A percentile compares a stretch with the other conserved stretches of the same genome.
These are phyloP conservation scores for Nannospalax galili DNA, from an alignment of 2,113 vertebrate species.

Conservation along the genomic window DNA sequence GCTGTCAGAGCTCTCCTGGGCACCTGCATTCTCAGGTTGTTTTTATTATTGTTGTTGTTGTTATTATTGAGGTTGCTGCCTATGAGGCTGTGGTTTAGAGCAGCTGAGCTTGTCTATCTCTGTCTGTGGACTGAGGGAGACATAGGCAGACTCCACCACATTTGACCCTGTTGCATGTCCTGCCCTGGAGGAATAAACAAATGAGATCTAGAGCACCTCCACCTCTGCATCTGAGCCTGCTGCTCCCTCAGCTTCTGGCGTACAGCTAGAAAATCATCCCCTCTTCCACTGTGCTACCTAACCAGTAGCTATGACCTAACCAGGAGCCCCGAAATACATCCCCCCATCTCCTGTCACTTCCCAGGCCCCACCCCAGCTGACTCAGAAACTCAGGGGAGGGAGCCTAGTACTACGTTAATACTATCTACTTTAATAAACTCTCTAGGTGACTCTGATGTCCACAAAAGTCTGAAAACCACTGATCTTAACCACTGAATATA, in stretches of 20 bases:
- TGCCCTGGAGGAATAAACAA: not conserved
- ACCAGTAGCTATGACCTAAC: not conserved
- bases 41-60: not conserved
- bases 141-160: not conserved
- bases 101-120: not conserved
- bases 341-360: not conserved
- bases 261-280: not conserved
- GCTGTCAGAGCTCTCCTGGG: not conserved
- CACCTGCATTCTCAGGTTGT: not conserved
- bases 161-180: not conserved
- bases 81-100: not conserved
- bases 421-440: not conserved
- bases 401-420: too few relatives aligned
- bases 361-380: not conserved
- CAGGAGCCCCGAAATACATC: not conserved
- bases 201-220: not conserved
- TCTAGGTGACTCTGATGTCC: not conserved
- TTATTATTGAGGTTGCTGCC: not conserved
- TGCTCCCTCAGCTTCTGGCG: not conserved
- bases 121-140: not conserved
- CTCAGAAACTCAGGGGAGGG: not conserved
- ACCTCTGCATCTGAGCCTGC: not conserved
- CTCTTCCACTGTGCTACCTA: not conserved
- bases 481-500: not conserved
- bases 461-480: not conserved